phyloP scores from a whole-genome alignment of 2,113 vertebrate species.

The Rhinoptilus africanus region DNA sequence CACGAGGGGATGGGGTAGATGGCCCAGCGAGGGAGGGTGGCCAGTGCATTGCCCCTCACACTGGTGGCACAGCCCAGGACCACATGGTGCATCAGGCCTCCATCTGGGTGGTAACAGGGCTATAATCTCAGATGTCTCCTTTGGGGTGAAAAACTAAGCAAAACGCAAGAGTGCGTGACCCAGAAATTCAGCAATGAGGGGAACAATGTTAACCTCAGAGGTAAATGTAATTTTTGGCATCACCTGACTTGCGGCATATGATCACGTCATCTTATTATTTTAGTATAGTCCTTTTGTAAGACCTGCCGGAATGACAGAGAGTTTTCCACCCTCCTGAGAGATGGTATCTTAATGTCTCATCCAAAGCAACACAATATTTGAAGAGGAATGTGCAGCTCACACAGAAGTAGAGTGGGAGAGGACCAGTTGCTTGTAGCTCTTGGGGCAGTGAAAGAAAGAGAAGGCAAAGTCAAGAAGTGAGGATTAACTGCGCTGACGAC shows the following conservation, averaged over 20 bases:
- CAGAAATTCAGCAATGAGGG: not conserved
- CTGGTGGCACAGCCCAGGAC: not conserved
- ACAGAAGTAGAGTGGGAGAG: not conserved
- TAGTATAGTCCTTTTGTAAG: not conserved
- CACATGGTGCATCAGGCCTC: not conserved
- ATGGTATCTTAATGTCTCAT: not conserved
- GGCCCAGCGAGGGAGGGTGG: not conserved
- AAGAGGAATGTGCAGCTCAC: not conserved
- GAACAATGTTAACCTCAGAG: not conserved
- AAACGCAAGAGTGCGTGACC: accelerated
- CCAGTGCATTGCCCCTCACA: not conserved
- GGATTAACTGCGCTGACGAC: not conserved
- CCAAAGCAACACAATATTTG: not conserved
- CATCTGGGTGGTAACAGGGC: not conserved
- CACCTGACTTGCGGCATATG: not conserved
- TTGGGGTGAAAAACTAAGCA: not conserved
- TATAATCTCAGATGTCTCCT: not conserved
- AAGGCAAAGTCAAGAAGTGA: not conserved
- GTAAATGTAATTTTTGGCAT: not conserved
- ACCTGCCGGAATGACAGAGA: not conserved
- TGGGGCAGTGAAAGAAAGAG: not conserved
- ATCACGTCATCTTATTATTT: not conserved
- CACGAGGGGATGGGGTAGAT: not conserved
- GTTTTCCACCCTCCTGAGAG: not conserved
- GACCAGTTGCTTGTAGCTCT: not conserved